Evolutionary conservation across 2,797 vertebrate genomes (phyloP).

Genomic region (Pseudopleuronectes americanus): DNA sequence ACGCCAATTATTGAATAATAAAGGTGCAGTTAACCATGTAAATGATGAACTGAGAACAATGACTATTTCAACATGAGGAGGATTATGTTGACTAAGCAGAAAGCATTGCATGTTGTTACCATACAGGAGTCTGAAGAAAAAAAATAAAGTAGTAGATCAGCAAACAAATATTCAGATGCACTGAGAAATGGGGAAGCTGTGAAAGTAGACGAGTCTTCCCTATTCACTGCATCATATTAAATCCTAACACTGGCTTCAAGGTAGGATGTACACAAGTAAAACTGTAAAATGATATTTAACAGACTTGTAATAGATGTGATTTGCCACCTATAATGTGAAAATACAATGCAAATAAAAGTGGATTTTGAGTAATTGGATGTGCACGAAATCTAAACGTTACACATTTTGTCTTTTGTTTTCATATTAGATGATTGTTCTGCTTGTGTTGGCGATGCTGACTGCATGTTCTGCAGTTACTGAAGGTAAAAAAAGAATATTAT

Average conservation of each 20-base stretch:
- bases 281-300: neutral
- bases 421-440: slow-evolving; percentile 58
- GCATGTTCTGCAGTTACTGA: slow-evolving; percentile 37
- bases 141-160: too few relatives aligned
- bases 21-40: too few relatives aligned
- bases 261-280: slow-evolving; percentile 28
- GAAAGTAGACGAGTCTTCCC: neutral
- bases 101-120: neutral
- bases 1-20: too few relatives aligned
- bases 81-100: slow-evolving; percentile 6
- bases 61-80: neutral
- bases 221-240: neutral
- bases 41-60: too few relatives aligned
- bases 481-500: slow-evolving; percentile 44
- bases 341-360: too few relatives aligned
- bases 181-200: slow-evolving; percentile 35
- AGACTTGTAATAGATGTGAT: neutral
- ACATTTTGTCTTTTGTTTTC: slow-evolving; percentile 14
- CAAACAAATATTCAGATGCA: too few relatives aligned
- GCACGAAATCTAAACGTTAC: too few relatives aligned
- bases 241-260: slow-evolving; percentile 13
- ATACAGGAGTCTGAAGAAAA: too few relatives aligned
- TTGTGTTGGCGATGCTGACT: slow-evolving; percentile 39
- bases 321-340: neutral
- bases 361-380: neutral